These are phyloP conservation scores for Mormyrus hasselquistii DNA, from an alignment of 2,797 vertebrate genomes.

Conservation along the genomic window DNA sequence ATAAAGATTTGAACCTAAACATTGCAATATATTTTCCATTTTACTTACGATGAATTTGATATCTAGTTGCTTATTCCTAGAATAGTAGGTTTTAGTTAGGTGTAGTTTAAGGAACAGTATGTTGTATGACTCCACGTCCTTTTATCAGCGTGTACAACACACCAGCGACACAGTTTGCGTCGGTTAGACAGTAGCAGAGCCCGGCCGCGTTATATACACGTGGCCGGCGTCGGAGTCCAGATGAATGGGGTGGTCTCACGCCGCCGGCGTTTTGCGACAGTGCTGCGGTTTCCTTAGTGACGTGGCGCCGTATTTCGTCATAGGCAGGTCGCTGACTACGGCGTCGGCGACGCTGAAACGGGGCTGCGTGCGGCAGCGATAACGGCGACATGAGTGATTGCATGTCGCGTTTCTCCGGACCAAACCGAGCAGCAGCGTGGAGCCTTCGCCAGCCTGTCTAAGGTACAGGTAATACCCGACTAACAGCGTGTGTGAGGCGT, in stretches of 20 bases:
- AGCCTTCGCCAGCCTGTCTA: neutral
- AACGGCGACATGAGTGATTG: neutral
- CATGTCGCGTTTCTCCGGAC: neutral
- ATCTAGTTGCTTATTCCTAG: neutral
- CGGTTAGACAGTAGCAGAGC: neutral
- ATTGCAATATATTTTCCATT: neutral
- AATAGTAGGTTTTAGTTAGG: neutral
- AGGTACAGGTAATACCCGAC: neutral
- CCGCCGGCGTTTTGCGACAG: slow-evolving; percentile 18
- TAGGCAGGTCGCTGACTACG: neutral
- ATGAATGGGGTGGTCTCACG: neutral
- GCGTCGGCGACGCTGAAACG: neutral
- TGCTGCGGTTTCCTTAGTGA: slow-evolving; percentile 20
- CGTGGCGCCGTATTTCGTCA: slow-evolving; percentile 23
- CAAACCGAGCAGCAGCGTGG: neutral
- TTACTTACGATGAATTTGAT: neutral
- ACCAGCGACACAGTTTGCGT: neutral
- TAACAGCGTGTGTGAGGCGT: neutral
- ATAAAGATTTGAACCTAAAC: neutral
- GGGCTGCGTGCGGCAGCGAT: neutral
- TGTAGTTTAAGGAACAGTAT: neutral
- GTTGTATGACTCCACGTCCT: neutral
- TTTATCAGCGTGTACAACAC: neutral
- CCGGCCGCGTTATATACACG: neutral
- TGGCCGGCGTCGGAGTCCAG: neutral